A percentile compares a stretch with the other conserved stretches of the same genome.
phyloP scores from a whole-genome alignment of 2,797 vertebrate species.

The Australoheros facetus region DNA sequence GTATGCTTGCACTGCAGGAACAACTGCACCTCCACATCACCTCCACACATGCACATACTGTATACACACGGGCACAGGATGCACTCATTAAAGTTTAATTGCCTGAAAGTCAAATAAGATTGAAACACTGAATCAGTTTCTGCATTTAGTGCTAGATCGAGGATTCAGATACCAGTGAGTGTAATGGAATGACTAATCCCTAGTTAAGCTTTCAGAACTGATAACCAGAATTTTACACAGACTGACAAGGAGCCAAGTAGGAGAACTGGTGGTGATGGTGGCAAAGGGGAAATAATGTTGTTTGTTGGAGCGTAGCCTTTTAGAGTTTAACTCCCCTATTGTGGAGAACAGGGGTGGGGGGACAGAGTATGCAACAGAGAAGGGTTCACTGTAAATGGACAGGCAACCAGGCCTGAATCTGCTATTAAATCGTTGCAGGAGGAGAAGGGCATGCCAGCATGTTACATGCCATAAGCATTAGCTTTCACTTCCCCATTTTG shows the following conservation, averaged over 20 bases:
- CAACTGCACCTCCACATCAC: constrained; percentile 6
- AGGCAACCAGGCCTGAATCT: constrained; percentile 53
- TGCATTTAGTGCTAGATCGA: constrained; percentile 90
- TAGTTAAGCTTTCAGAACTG: constrained; percentile 85
- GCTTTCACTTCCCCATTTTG: constrained; percentile 52
- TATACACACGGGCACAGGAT: constrained; percentile 34
- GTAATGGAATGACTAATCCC: constrained; percentile 87
- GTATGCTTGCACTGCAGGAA: constrained; percentile 68
- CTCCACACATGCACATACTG: constrained; percentile 15
- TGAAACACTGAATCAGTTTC: constrained; percentile 89
- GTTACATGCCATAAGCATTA: constrained; percentile 39
- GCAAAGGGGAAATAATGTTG: constrained; percentile 53
- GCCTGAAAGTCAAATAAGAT: constrained; percentile 93
- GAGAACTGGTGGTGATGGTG: neutral
- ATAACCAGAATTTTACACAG: constrained; percentile 80
- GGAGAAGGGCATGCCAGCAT: constrained; percentile 10
- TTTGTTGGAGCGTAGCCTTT: constrained; percentile 75
- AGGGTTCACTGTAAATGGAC: constrained; percentile 70
- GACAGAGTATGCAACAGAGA: constrained; percentile 61
- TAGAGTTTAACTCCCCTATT: constrained; percentile 73
- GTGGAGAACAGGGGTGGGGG: constrained; percentile 37
- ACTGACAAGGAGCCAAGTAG: constrained; percentile 63
- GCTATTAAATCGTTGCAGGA: constrained; percentile 54
- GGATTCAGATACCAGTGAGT: constrained; percentile 81
- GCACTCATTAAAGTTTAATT: constrained; percentile 88